Conservation (phyloP, 2,113 vertebrate genomes). For the Istiophorus platypterus region DNA sequence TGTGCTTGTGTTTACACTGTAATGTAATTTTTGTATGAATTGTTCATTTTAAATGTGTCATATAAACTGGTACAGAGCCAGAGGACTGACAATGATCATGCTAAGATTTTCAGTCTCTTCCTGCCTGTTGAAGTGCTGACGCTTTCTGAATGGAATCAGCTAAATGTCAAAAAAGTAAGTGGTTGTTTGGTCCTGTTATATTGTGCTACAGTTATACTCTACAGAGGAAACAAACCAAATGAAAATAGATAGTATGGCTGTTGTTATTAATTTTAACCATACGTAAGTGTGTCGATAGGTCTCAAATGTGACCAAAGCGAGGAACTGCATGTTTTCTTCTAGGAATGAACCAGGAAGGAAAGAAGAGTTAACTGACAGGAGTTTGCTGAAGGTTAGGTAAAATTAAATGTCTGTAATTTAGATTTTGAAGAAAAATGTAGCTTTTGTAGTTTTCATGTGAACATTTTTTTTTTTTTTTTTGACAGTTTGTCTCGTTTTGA, state of each 20-base stretch:
- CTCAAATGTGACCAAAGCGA: neutral
- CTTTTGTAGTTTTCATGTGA: slow-evolving; percentile 65
- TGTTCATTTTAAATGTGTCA: slow-evolving; percentile 1
- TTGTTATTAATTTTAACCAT: slow-evolving; percentile 1
- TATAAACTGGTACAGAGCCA: neutral
- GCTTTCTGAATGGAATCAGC: neutral
- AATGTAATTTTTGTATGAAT: slow-evolving; percentile 18
- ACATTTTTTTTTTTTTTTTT: slow-evolving; percentile 47
- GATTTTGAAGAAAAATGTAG: slow-evolving; percentile 56
- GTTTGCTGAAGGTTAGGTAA: slow-evolving; percentile 41
- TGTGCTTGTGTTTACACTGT: slow-evolving; percentile 50
- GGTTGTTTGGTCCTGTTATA: neutral
- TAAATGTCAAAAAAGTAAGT: neutral
- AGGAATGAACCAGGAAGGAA: neutral
- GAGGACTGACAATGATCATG: neutral
- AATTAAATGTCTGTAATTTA: slow-evolving; percentile 49
- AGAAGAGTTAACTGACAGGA: slow-evolving; percentile 20
- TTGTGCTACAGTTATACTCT: neutral
- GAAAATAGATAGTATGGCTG: neutral
- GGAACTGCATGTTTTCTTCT: neutral
- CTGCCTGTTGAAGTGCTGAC: neutral
- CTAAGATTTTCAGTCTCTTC: neutral
- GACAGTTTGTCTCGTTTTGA: slow-evolving; percentile 29
- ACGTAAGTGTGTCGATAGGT: slow-evolving; percentile 7
- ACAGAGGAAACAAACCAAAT: neutral